phyloP scores from a whole-genome alignment of 1,140 invertebrate genomes.

The Berghia stephanieae region DNA sequence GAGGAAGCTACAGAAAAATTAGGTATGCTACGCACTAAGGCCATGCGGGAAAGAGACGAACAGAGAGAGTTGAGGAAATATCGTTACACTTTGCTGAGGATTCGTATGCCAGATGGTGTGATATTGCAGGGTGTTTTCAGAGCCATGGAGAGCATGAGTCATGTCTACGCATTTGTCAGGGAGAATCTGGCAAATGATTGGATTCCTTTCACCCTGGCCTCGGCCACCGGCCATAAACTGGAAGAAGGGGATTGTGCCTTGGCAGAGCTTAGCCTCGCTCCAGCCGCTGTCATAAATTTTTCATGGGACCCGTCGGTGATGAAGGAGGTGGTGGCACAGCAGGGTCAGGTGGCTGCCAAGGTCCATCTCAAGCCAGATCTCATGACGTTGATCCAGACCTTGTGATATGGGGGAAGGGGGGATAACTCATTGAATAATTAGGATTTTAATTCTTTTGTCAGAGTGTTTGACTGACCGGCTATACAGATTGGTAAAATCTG shows the following conservation, averaged over 20 bases:
- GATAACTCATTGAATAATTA: too few species aligned
- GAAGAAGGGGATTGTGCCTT: slow-evolving; percentile 54
- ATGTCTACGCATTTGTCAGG: slow-evolving; percentile 53
- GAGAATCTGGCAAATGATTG: slow-evolving; percentile 59
- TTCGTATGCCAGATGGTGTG: slow-evolving; percentile 82
- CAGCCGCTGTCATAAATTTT: slow-evolving; percentile 64
- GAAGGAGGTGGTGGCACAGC: slow-evolving; percentile 52
- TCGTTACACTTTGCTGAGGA: slow-evolving; percentile 82
- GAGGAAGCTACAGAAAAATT: slow-evolving; percentile 80
- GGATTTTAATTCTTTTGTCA: too few species aligned
- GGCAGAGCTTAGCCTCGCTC: slow-evolving; percentile 61
- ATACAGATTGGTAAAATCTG: too few species aligned
- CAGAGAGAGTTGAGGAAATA: slow-evolving; percentile 81
- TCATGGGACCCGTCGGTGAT: slow-evolving; percentile 56
- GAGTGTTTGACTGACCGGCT: too few species aligned
- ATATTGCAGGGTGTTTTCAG: slow-evolving; percentile 63
- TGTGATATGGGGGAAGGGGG: too few species aligned
- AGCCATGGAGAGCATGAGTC: slow-evolving; percentile 54
- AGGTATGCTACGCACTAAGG: slow-evolving; percentile 87
- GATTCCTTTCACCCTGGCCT: slow-evolving; percentile 61
- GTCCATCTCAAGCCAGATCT: slow-evolving; percentile 41
- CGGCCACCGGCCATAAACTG: slow-evolving; percentile 52
- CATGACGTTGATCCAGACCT: slow-evolving; percentile 23
- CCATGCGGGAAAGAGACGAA: slow-evolving; percentile 90
- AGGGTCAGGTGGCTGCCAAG: slow-evolving; percentile 40